Evolutionary conservation across 2,888 invertebrate genomes (phyloP), one percentile per base, ranked within the genome.

Genomic region (Cynaeus angustus): DNA sequence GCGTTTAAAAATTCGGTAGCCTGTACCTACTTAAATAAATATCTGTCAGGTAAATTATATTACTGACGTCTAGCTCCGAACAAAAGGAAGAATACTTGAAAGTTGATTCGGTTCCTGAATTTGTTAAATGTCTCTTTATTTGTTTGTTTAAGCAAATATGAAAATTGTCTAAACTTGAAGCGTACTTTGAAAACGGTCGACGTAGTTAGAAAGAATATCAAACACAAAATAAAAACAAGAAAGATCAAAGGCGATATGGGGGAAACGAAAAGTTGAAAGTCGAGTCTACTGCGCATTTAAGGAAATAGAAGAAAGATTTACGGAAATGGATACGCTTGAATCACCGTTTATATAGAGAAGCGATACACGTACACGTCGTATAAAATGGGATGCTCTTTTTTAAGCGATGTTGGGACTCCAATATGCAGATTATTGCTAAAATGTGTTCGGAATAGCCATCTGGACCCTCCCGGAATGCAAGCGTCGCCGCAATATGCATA

Each of bases 271-370:
- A 66, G 37, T 48, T 56, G 30, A 66, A 46, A 30, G 66, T 38
- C 66, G 10, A 43, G 45, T 55, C 65, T 65, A 55, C 53, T 55
- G 45, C 65, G 55, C 65, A 65, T 55, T 66, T 66, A 59, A 58
- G 67, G 68, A 68, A 68, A 68, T 64, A 65, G 70, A 66, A 56
- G 66, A 61, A 71, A 71, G 71, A 71, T 71, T 71, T 71, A 71
- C 71, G 71, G 71, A 71, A 68, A 68, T 66, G 68, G 68, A 71
- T 71, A 68, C 71, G 62, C 52, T 70, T 56, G 56, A 56, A 56
- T 56, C 56, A 56, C 59, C 59, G 59, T 59, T 59, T 68, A 68
- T 68, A 68, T 59, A 65, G 67, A 48, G 59, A 46, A 71, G 46
- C 71, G 65, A 68, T 68, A 71, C 71, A 71, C 71, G 71, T 71